Base-by-base conservation (phyloP, 2,888 invertebrate genomes). In the Mythimna loreyi region DNA sequence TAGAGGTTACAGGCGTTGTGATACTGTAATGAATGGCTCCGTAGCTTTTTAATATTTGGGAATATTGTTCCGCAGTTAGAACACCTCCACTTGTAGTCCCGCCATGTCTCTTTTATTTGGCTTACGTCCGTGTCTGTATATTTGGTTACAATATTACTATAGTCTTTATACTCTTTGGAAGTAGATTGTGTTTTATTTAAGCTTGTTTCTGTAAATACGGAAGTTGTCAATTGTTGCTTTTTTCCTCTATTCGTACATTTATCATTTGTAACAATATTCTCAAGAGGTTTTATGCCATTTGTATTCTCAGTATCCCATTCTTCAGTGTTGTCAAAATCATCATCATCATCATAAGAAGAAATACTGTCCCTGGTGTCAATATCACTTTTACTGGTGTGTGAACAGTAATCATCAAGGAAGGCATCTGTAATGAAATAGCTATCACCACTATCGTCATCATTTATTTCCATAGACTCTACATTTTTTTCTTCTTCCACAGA, bases 1-100 rank as follows among this genome's bases (percentile, higher is more conserved):
- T 96, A 97, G 53, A 97, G 96, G n/a, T 97, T 96, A 61, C 96
- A 96, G 75, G 96, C 96, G 71, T 96, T 95, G 83, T 97, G 97
- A 63, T 95, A 94, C 45, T 93, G 91, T 74, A 96, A 93, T 47
- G 97, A 96, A 89, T 97, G 97, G 7, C 93, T 92, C 72, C 96
- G 94, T 25, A 97, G 88, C 45, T 93, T 93, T 0, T 90, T 87
- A 3, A 91, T 74, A 2, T 75, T 87, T 0, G 86, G 70, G 65
- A 93, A 93, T 49, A 89, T 78, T 0, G 90, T 90, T 21, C 87
- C 92, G 52, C 94, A 94, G 47, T 85, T 86, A 0, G 88, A 85
- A 78, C 94, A 94, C 0, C 81, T 87, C 94, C 94, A 94, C 13
- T 61, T 83, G 36, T 90, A 94, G 45, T 92, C 90, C 23, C 85